Evolutionary conservation across 2,888 invertebrate genomes (phyloP).

Genomic region (Sisyra terminalis): DNA sequence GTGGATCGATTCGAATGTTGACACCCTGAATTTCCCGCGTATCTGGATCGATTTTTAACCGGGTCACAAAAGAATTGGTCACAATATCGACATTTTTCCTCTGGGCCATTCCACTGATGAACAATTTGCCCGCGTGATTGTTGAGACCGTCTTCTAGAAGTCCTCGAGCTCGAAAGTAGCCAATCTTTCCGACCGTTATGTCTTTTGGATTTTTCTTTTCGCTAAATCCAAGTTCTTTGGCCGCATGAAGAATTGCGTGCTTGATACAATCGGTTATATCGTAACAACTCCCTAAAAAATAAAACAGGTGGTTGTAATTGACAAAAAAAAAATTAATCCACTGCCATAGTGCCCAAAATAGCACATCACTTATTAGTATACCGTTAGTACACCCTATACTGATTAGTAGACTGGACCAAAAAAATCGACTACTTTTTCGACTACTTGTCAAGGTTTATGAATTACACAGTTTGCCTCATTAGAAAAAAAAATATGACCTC

Average conservation of each 20-base stretch:
- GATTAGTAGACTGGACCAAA: too few species aligned
- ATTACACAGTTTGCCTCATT: too few species aligned
- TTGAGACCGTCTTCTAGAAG: slow-evolving; percentile 24
- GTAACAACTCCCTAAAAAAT: slow-evolving; percentile 5
- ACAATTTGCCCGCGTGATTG: slow-evolving; percentile 25
- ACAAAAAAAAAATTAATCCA: too few species aligned
- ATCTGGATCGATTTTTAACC: slow-evolving; percentile 30
- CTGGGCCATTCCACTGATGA: slow-evolving; percentile 27
- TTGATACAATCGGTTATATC: slow-evolving; percentile 15
- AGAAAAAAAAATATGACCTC: too few species aligned
- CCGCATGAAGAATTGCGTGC: slow-evolving; percentile 26
- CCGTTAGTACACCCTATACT: too few species aligned
- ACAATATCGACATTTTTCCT: slow-evolving; percentile 39
- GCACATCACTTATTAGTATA: too few species aligned
- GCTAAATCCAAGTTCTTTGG: slow-evolving; percentile 26
- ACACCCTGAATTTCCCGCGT: slow-evolving; percentile 29
- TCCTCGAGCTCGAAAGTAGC: slow-evolving; percentile 16
- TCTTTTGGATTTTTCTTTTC: slow-evolving; percentile 16
- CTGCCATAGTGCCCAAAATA: too few species aligned
- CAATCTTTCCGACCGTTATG: slow-evolving; percentile 14
- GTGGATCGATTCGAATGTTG: slow-evolving; percentile 9
- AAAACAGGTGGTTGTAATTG: too few species aligned
- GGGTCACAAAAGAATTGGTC: slow-evolving; percentile 35
- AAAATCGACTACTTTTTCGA: too few species aligned
- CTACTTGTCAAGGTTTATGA: too few species aligned